Evolutionary conservation across 1,140 invertebrate genomes (phyloP).

Genomic region (Rhynchophorus ferrugineus): DNA sequence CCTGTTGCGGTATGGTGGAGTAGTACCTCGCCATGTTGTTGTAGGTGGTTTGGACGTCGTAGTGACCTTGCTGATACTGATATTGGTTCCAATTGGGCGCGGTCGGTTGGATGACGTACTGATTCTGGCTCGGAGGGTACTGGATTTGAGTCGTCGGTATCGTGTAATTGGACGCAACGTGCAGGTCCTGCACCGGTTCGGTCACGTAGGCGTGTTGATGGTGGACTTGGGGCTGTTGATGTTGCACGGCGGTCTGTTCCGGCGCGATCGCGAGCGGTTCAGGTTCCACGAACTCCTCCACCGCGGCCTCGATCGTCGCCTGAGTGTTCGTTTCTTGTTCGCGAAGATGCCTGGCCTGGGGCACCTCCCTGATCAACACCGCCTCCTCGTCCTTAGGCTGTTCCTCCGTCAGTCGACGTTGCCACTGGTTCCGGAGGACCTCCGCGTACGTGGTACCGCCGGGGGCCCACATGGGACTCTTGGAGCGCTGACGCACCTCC

Average conservation of each 20-base stretch:
- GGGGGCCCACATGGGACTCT: conserved; percentile 63
- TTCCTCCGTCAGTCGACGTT: not conserved
- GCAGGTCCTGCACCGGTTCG: not conserved
- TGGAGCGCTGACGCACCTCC: conserved; percentile 44
- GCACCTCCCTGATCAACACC: not conserved
- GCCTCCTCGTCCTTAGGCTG: not conserved
- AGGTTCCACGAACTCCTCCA: too few relatives aligned
- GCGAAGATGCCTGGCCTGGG: not conserved
- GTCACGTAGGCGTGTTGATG: not conserved
- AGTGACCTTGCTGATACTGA: conserved; percentile 19
- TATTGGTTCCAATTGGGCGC: conserved; percentile 25
- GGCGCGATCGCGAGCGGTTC: too few relatives aligned
- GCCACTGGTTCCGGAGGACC: conserved; percentile 54
- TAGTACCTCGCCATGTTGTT: conserved; percentile 8
- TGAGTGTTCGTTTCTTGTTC: too few relatives aligned
- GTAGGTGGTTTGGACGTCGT: conserved; percentile 6
- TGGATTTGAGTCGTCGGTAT: not conserved
- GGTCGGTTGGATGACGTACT: conserved; percentile 8
- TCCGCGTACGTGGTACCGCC: conserved; percentile 70
- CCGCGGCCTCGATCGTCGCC: too few relatives aligned
- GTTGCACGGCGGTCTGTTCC: too few relatives aligned
- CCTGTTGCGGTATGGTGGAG: conserved; percentile 8
- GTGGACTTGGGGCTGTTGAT: too few relatives aligned
- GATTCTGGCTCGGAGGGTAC: conserved; percentile 4
- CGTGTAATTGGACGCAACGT: not conserved